Evolutionary conservation across 2,113 vertebrate species (phyloP).

Genomic region (Peromyscus californicus): DNA sequence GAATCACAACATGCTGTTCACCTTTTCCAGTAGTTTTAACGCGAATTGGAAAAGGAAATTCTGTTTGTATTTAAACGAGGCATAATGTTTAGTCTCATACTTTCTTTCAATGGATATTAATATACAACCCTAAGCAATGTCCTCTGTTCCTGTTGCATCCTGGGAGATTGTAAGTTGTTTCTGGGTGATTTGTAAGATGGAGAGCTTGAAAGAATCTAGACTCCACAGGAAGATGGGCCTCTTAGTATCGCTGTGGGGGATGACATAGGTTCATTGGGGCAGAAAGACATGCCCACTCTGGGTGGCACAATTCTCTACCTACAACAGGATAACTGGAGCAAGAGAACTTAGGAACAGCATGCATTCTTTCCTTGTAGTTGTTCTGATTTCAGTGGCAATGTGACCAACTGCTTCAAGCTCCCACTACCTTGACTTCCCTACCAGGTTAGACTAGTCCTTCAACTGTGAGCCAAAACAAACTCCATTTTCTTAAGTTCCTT

Average conservation of each 20-base stretch:
- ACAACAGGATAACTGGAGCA: neutral
- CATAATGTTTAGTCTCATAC: constrained; percentile 28
- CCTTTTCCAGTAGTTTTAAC: neutral
- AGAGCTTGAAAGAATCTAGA: neutral
- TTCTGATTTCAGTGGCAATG: neutral
- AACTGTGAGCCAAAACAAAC: neutral
- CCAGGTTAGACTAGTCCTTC: neutral
- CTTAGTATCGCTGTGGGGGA: too few relatives aligned
- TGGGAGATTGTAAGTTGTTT: neutral
- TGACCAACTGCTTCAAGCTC: neutral
- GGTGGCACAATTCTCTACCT: neutral
- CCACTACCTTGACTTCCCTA: neutral
- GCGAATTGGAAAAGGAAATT: neutral
- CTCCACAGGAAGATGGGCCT: too few relatives aligned
- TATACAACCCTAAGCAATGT: neutral
- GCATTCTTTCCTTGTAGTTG: too few relatives aligned
- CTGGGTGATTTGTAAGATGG: neutral
- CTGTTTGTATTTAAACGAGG: constrained; percentile 17
- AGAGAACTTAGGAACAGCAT: neutral
- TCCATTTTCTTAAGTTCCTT: neutral
- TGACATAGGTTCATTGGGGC: too few relatives aligned
- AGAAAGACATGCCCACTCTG: too few relatives aligned
- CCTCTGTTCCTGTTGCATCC: neutral
- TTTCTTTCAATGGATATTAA: neutral
- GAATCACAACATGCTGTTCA: constrained; percentile 17